A percentile compares a stretch with the other conserved stretches of the same genome.
Evolutionary conservation across 2,797 vertebrate species (phyloP).

Genomic region (Semaprochilodus insignis): DNA sequence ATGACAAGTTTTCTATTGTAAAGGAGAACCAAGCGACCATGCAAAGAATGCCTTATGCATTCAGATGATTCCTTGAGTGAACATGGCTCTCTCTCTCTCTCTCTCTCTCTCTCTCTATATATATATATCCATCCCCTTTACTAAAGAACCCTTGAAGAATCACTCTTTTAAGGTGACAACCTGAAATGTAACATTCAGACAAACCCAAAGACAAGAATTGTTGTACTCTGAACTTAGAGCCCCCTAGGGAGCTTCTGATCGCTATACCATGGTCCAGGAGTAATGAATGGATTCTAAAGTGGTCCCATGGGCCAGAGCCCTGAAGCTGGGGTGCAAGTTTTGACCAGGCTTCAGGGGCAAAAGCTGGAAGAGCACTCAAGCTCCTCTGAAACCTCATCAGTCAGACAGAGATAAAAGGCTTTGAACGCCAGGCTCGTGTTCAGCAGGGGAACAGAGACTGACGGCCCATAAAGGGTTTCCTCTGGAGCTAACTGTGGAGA

Average conservation of each 20-base stretch:
- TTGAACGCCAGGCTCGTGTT: slow-evolving; percentile 68
- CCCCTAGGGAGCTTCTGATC: slow-evolving; percentile 64
- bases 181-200: background rate
- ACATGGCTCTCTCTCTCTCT: no score
- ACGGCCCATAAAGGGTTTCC: slow-evolving; percentile 71
- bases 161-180: background rate
- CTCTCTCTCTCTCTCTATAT: no score
- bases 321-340: slow-evolving; percentile 60
- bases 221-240: slow-evolving; percentile 42
- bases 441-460: slow-evolving; percentile 67
- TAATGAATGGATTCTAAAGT: slow-evolving; percentile 72
- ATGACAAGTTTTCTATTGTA: no score
- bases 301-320: slow-evolving; percentile 52
- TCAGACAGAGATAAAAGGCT: slow-evolving; percentile 77
- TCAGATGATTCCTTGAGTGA: no score
- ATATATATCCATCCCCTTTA: no score
- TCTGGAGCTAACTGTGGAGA: slow-evolving; percentile 62
- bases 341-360: slow-evolving; percentile 65
- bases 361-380: slow-evolving; percentile 69
- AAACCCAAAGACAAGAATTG: slow-evolving; percentile 6
- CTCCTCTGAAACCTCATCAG: slow-evolving; percentile 69
- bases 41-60: no score
- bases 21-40: no score
- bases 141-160: no score
- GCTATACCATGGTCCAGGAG: slow-evolving; percentile 71